Evolutionary conservation across 2,113 vertebrate species (phyloP).

Genomic region (Nannobrachium achirus): DNA sequence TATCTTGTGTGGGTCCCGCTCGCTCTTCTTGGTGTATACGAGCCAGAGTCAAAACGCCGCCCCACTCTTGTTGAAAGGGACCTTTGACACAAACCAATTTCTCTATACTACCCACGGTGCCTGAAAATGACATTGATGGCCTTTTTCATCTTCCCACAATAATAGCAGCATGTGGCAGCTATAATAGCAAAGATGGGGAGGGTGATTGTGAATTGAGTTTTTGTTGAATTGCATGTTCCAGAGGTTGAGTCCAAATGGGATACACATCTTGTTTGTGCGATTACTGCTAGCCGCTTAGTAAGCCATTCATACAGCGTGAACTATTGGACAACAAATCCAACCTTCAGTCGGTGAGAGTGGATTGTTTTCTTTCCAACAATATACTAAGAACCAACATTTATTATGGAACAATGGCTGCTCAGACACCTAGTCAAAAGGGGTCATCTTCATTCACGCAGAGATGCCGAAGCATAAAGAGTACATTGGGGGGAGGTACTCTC

Average conservation of each 20-base stretch:
- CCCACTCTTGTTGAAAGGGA: conserved; percentile 27
- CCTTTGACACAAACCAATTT: conserved; percentile 17
- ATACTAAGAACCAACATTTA: conserved; percentile 43
- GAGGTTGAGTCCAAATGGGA: conserved; percentile 49
- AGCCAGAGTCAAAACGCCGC: conserved; percentile 51
- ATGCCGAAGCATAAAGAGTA: not conserved
- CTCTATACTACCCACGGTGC: conserved; percentile 31
- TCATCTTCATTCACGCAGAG: conserved; percentile 13
- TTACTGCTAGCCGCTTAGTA: conserved; percentile 56
- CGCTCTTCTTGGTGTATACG: conserved; percentile 29
- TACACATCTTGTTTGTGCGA: conserved; percentile 41
- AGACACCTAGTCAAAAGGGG: conserved; percentile 34
- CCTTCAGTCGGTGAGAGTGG: conserved; percentile 40
- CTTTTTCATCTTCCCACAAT: conserved; percentile 53
- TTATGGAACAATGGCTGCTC: conserved; percentile 26
- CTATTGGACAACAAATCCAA: conserved; percentile 33
- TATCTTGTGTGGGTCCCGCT: conserved; percentile 7
- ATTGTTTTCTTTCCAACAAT: conserved; percentile 26
- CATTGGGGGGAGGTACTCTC: not conserved
- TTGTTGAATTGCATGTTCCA: conserved; percentile 40
- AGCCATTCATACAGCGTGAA: conserved; percentile 35
- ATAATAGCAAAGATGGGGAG: conserved; percentile 57
- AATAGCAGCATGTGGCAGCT: conserved; percentile 49
- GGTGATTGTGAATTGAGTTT: conserved; percentile 52
- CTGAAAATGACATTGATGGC: conserved; percentile 56